Conservation (phyloP, 2,113 vertebrate genomes). For the Pygathrix nemaeus region DNA sequence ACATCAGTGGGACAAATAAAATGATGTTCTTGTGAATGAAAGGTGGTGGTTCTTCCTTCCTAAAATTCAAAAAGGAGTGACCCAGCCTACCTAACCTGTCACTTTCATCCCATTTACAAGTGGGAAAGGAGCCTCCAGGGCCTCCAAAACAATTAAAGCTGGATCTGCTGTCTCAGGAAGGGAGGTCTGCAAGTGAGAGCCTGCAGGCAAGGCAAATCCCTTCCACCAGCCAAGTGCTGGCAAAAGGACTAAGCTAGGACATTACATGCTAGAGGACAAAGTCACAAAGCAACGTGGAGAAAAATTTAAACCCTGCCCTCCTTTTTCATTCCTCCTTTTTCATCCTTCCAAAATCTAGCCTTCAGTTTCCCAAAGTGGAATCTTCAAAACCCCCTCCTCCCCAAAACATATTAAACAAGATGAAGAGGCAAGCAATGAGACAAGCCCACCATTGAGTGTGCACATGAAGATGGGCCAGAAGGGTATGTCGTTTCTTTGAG, state of each 20-base stretch:
- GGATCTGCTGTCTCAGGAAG: slow-evolving; percentile 21
- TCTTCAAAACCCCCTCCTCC: neutral
- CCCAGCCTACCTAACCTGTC: neutral
- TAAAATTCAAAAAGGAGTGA: slow-evolving; percentile 7
- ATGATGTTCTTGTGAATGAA: slow-evolving; percentile 39
- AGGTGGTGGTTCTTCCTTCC: neutral
- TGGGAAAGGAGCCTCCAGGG: neutral
- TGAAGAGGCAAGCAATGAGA: neutral
- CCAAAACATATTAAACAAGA: neutral
- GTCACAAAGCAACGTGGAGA: neutral
- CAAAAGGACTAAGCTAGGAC: neutral
- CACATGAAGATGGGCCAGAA: slow-evolving; percentile 69
- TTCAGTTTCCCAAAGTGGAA: neutral
- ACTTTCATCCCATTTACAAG: slow-evolving; percentile 44
- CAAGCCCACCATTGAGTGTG: slow-evolving; percentile 5
- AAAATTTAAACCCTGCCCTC: neutral
- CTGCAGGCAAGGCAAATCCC: slow-evolving; percentile 39
- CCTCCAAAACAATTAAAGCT: slow-evolving; percentile 21
- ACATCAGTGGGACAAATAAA: slow-evolving; percentile 73
- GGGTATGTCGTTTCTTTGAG: slow-evolving; percentile 88
- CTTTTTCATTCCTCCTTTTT: neutral
- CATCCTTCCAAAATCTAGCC: neutral
- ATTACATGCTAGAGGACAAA: neutral
- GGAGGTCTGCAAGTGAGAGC: slow-evolving; percentile 49
- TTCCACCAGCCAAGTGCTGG: slow-evolving; percentile 26